A percentile compares a stretch with the other conserved stretches of the same genome.
Evolutionary conservation across 1,140 invertebrate genomes (phyloP).

Genomic region (Anoplolepis gracilipes): DNA sequence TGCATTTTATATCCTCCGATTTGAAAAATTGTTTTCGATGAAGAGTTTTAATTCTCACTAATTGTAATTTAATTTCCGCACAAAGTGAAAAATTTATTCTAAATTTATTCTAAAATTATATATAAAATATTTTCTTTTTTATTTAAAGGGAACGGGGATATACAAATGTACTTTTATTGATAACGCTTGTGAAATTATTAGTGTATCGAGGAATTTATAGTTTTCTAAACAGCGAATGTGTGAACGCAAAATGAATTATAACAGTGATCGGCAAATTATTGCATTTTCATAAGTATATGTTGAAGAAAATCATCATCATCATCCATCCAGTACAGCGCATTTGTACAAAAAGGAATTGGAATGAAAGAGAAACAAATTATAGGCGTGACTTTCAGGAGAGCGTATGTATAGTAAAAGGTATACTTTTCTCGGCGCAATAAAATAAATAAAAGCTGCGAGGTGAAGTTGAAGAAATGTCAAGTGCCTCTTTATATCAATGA

Average conservation of each 20-base stretch:
- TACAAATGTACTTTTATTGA: background rate
- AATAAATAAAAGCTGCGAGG: slow-evolving; percentile 22
- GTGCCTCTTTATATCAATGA: slow-evolving; percentile 10
- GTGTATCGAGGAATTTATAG: background rate
- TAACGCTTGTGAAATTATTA: background rate
- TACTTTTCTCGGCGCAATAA: background rate
- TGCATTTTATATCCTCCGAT: slow-evolving; percentile 13
- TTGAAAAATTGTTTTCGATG: background rate
- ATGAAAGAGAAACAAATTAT: slow-evolving; percentile 26
- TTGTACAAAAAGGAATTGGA: background rate
- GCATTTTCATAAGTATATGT: background rate
- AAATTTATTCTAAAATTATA: slow-evolving; percentile 21
- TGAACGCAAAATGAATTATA: background rate
- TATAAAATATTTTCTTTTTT: background rate
- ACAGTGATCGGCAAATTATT: background rate
- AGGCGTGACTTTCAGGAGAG: background rate
- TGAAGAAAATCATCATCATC: background rate
- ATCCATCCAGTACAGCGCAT: background rate
- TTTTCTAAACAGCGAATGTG: background rate
- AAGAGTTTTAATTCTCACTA: background rate
- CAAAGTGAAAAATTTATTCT: slow-evolving; percentile 12
- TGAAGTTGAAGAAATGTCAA: slow-evolving; percentile 40
- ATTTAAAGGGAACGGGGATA: background rate
- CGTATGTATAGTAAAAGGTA: background rate
- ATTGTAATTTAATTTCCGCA: background rate